Percentiles rank a stretch among this genome's conserved stretches.
Evolutionary conservation across 2,888 invertebrate species (phyloP).

Genomic region (Iphiclides podalirius): DNA sequence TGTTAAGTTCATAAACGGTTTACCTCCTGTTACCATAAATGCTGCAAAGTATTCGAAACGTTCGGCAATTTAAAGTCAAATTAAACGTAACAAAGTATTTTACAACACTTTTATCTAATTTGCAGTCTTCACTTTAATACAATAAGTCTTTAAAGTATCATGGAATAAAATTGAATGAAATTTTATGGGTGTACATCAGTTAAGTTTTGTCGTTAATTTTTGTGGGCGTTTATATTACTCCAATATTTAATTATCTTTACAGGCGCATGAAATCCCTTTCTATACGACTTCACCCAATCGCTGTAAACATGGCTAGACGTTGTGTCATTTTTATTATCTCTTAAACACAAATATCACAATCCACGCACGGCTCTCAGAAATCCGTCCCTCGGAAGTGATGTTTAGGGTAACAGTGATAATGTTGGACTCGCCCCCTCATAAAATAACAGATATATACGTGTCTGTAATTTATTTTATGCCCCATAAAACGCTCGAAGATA

Average conservation of each 20-base stretch:
- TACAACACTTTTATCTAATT: too few relatives aligned
- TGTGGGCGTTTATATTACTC: background rate
- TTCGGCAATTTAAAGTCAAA: too few relatives aligned
- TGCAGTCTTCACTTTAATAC: background rate
- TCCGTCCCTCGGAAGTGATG: conserved; percentile 22
- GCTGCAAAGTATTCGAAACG: too few relatives aligned
- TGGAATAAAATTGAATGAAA: background rate
- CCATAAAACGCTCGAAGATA: conserved; percentile 50
- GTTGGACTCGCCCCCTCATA: conserved; percentile 37
- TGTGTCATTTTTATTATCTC: conserved; percentile 24
- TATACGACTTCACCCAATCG: too few relatives aligned
- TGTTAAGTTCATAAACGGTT: too few relatives aligned
- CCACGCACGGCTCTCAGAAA: conserved; percentile 15
- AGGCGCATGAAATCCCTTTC: background rate
- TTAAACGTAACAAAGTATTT: too few relatives aligned
- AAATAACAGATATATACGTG: conserved; percentile 34
- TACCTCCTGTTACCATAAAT: too few relatives aligned
- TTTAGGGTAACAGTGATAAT: conserved; percentile 31
- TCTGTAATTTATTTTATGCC: conserved; percentile 53
- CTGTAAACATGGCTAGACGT: conserved; percentile 1
- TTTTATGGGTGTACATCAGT: background rate
- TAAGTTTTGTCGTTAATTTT: background rate
- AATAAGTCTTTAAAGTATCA: background rate
- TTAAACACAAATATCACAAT: conserved; percentile 19
- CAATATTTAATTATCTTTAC: background rate